Evolutionary conservation across 2,113 vertebrate species (phyloP).

Genomic region (Paramisgurnus dabryanus): DNA sequence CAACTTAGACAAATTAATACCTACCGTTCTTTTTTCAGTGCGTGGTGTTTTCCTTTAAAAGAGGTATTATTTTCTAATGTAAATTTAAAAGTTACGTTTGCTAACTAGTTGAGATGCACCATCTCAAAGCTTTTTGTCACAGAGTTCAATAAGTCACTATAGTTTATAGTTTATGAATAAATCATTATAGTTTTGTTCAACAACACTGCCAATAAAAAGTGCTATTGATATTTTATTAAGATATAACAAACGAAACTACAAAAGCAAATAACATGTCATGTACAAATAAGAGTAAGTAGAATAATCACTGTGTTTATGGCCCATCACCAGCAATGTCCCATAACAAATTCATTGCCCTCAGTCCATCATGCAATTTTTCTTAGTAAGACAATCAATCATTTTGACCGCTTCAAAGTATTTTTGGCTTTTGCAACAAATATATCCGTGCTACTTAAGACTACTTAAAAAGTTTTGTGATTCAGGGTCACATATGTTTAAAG

Average conservation of each 20-base stretch:
- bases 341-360: slow-evolving; percentile 38
- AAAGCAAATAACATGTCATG: background rate
- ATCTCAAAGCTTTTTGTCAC: background rate
- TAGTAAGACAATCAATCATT: too few species aligned
- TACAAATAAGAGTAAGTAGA: background rate
- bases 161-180: background rate
- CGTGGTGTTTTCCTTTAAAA: background rate
- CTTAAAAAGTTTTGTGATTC: too few species aligned
- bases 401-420: too few species aligned
- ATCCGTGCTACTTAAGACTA: too few species aligned
- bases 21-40: too few species aligned
- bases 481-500: too few species aligned
- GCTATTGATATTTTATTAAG: background rate
- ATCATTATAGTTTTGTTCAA: background rate
- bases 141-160: too few species aligned
- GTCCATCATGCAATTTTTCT: too few species aligned
- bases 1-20: too few species aligned
- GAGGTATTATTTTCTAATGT: background rate
- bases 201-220: background rate
- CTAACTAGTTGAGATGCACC: background rate
- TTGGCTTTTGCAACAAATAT: too few species aligned
- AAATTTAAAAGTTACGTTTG: background rate
- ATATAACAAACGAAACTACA: background rate
- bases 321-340: slow-evolving; percentile 53
- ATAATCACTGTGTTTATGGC: slow-evolving; percentile 32